A percentile compares a stretch with the other conserved stretches of the same genome.
Evolutionary conservation across 2,888 invertebrate genomes (phyloP).

Genomic region (Tetrapedia diversipes): DNA sequence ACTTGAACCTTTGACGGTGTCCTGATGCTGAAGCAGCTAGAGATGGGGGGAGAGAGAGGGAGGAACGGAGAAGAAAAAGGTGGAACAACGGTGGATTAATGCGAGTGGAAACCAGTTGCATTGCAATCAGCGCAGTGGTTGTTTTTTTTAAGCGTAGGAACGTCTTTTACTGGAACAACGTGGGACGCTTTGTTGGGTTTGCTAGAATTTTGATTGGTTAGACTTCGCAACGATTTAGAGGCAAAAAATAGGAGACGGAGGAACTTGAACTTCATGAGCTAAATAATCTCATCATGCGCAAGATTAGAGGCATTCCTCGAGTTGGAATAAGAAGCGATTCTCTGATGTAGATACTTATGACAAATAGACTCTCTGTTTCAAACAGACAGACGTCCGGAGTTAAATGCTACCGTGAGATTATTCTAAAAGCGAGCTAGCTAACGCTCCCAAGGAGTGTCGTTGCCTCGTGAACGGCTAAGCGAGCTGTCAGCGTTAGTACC

Average conservation of each 20-base stretch:
- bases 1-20: slow-evolving; percentile 2
- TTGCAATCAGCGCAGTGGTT: no score
- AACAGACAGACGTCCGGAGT: background rate
- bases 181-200: no score
- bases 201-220: no score
- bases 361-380: background rate
- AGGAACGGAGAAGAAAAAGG: background rate
- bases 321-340: no score
- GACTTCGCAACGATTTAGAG: no score
- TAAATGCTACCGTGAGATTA: background rate
- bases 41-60: background rate
- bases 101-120: background rate
- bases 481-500: slow-evolving; percentile 1
- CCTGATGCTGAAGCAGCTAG: background rate
- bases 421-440: background rate
- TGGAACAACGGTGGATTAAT: background rate
- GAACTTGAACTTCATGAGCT: background rate
- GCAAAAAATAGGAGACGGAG: no score
- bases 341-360: background rate
- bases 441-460: background rate
- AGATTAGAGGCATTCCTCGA: no score
- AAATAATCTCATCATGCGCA: no score
- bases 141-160: no score
- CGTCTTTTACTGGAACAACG: background rate
- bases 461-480: slow-evolving; percentile 6